Conservation (phyloP, 64 coral and sea anemone genomes). For the Porites lutea region DNA sequence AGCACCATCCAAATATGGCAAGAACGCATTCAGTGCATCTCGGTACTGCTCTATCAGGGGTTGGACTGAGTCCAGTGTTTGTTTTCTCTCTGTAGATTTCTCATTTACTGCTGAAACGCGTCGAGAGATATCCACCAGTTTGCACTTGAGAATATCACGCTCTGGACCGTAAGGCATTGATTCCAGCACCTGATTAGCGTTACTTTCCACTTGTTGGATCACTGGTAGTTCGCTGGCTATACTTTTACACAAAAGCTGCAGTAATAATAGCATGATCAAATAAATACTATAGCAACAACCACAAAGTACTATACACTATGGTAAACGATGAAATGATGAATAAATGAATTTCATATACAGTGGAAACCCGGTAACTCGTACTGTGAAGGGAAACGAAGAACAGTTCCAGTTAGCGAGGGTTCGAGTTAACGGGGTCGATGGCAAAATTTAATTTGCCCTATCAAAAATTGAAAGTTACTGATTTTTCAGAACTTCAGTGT, state of each 20-base stretch:
- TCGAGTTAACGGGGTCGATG: too few species aligned
- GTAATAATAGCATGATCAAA: too few species aligned
- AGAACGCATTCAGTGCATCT: conserved; percentile 60
- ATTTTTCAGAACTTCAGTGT: too few species aligned
- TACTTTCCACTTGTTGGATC: conserved; percentile 81
- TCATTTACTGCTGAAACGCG: conserved; percentile 61
- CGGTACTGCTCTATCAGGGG: conserved; percentile 79
- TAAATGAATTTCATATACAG: too few species aligned
- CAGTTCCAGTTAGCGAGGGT: too few species aligned
- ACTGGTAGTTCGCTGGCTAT: conserved; percentile 70
- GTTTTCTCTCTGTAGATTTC: conserved; percentile 76
- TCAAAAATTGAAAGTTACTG: too few species aligned
- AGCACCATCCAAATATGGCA: conserved; percentile 77
- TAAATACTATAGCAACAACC: too few species aligned
- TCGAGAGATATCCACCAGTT: conserved; percentile 71
- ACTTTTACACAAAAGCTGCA: conserved; percentile 78
- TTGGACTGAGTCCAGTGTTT: conserved; percentile 69
- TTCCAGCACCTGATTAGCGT: conserved; percentile 61
- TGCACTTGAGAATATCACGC: conserved; percentile 84
- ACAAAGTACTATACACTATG: too few species aligned
- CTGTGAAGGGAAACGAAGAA: too few species aligned
- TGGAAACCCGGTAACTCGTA: too few species aligned
- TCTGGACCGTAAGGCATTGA: conserved; percentile 72
- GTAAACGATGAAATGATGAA: too few species aligned
- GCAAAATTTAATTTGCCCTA: too few species aligned